Percentiles rank a stretch among this genome's conserved stretches.
These are phyloP conservation scores for Drosophila santomea DNA, from an alignment of 1,140 invertebrate species.

Conservation along the genomic window DNA sequence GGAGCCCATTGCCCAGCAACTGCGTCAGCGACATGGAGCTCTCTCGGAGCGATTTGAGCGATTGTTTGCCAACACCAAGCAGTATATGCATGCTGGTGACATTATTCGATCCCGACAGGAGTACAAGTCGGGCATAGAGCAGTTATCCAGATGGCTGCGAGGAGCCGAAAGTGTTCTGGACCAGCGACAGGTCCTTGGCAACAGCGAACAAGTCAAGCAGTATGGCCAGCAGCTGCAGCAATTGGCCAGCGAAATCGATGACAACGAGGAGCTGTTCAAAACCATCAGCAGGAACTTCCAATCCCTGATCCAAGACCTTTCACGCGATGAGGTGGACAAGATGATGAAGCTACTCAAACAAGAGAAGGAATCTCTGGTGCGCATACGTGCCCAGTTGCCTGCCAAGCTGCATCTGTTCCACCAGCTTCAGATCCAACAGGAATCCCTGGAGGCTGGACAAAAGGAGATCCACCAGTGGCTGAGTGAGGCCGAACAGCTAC, in stretches of 20 bases:
- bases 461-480: constrained; percentile 94
- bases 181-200: constrained; percentile 88
- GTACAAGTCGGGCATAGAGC: constrained; percentile 91
- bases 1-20: constrained; percentile 90
- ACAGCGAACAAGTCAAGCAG: constrained; percentile 90
- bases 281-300: constrained; percentile 95
- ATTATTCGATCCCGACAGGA: constrained; percentile 92
- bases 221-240: constrained; percentile 92
- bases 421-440: constrained; percentile 94
- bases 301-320: constrained; percentile 94
- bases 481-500: constrained; percentile 91
- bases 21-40: constrained; percentile 90
- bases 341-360: constrained; percentile 96
- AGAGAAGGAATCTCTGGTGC: constrained; percentile 94
- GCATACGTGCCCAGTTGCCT: constrained; percentile 92
- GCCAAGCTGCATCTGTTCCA: constrained; percentile 92
- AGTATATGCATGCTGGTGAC: constrained; percentile 95
- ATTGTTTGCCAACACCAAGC: constrained; percentile 92
- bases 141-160: constrained; percentile 91
- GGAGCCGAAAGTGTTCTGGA: constrained; percentile 90
- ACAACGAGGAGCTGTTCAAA: constrained; percentile 95
- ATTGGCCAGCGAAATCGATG: constrained; percentile 92
- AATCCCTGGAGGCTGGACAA: constrained; percentile 94
- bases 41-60: constrained; percentile 92
- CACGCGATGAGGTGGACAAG: constrained; percentile 94